Conservation (phyloP, 2,888 invertebrate species). For the Drymonia ruficornis region DNA sequence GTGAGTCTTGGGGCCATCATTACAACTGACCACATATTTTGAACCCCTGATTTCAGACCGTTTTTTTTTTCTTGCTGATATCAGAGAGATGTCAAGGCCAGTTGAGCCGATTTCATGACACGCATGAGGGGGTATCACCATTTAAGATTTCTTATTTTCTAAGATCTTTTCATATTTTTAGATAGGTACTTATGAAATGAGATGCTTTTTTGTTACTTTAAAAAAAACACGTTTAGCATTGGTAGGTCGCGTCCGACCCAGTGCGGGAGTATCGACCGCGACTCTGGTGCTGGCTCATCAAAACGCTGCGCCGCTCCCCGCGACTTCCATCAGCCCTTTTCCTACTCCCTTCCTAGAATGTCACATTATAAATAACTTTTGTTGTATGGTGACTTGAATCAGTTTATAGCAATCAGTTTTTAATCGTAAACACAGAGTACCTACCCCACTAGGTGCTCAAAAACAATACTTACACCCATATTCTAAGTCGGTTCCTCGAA, state of each 20-base stretch:
- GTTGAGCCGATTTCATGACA: too few relatives aligned
- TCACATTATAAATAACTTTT: slow-evolving; percentile 9
- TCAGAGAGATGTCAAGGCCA: too few relatives aligned
- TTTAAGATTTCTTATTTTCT: too few relatives aligned
- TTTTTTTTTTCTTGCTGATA: too few relatives aligned
- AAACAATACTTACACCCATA: too few relatives aligned
- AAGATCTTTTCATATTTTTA: too few relatives aligned
- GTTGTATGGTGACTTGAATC: background rate
- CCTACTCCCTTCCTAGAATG: slow-evolving; percentile 19
- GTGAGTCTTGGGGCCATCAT: too few relatives aligned
- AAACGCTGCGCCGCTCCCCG: slow-evolving; percentile 32
- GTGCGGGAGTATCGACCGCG: slow-evolving; percentile 54
- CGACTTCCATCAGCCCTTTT: slow-evolving; percentile 43
- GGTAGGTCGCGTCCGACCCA: slow-evolving; percentile 33
- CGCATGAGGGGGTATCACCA: too few relatives aligned
- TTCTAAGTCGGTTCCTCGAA: too few relatives aligned
- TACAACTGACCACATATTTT: too few relatives aligned
- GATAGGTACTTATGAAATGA: too few relatives aligned
- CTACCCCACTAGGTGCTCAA: background rate
- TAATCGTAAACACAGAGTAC: background rate
- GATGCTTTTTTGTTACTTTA: background rate
- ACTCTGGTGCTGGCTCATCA: slow-evolving; percentile 49
- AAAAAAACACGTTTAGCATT: background rate
- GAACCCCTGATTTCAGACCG: too few relatives aligned
- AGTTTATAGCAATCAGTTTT: background rate